Evolutionary conservation across 2,113 vertebrate genomes (phyloP).

Genomic region (Physeter macrocephalus): DNA sequence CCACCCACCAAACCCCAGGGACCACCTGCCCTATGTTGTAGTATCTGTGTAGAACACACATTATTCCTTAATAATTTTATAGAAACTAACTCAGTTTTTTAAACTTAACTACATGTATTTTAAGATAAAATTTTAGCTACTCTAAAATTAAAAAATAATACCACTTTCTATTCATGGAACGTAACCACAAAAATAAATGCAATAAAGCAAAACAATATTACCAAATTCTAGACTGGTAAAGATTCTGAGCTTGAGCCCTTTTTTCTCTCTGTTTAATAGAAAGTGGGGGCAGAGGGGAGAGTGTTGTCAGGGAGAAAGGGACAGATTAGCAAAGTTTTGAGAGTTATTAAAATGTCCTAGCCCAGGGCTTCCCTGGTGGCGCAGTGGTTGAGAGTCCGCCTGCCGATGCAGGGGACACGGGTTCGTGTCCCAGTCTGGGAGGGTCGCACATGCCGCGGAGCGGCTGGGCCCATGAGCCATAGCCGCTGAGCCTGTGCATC

Average conservation of each 20-base stretch:
- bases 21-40: not conserved
- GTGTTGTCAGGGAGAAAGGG: not conserved
- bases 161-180: not conserved
- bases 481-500: too few relatives aligned
- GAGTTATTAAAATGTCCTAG: not conserved
- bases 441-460: too few relatives aligned
- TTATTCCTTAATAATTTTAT: not conserved
- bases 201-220: not conserved
- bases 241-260: not conserved
- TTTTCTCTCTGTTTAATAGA: not conserved
- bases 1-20: not conserved
- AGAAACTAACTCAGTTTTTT: not conserved
- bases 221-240: not conserved
- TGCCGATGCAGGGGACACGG: too few relatives aligned
- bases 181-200: constrained; percentile 1
- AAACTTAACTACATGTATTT: not conserved
- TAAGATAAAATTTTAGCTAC: not conserved
- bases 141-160: not conserved
- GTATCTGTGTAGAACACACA: not conserved
- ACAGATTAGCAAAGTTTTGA: not conserved
- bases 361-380: too few relatives aligned
- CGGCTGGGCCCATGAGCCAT: too few relatives aligned
- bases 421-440: too few relatives aligned
- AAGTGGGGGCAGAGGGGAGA: not conserved
- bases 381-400: too few relatives aligned